Percentiles rank a stretch among this genome's conserved stretches.
Conservation (phyloP, 1,140 invertebrate species). For the Rhynchophorus ferrugineus region DNA sequence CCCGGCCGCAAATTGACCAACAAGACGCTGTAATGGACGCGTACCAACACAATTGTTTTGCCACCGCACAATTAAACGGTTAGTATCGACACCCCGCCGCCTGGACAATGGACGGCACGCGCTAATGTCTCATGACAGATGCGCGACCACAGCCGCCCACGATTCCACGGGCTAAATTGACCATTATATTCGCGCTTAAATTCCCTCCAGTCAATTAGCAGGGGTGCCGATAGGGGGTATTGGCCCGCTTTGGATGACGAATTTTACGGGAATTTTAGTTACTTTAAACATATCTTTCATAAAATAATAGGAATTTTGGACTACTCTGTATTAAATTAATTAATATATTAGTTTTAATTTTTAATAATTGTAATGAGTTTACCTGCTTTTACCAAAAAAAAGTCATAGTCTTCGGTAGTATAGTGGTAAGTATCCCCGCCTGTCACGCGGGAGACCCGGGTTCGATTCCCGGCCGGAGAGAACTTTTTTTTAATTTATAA, state of each 20-base stretch:
- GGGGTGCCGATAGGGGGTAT: neutral
- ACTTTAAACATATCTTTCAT: no score
- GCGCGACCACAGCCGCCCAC: neutral
- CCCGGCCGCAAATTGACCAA: no score
- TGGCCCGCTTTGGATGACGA: no score
- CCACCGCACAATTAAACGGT: neutral
- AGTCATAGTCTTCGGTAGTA: constrained; percentile 39
- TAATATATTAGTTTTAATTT: no score
- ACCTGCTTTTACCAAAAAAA: no score
- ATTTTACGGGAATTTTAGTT: no score
- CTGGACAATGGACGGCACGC: neutral
- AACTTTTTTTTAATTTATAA: constrained; percentile 29
- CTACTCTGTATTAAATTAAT: no score
- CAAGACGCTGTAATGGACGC: no score
- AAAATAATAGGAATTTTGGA: no score
- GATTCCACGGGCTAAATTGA: neutral
- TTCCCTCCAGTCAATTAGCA: no score
- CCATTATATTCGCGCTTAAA: neutral
- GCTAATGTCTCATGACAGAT: constrained; percentile 2
- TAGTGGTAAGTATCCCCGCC: constrained; percentile 40
- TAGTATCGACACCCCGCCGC: neutral
- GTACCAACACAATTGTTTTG: no score
- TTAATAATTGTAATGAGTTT: no score
- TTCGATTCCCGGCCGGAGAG: constrained; percentile 40
- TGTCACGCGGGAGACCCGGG: constrained; percentile 40